These are phyloP conservation scores for Mycteria americana DNA, from an alignment of 2,797 vertebrate genomes.

Conservation along the genomic window DNA sequence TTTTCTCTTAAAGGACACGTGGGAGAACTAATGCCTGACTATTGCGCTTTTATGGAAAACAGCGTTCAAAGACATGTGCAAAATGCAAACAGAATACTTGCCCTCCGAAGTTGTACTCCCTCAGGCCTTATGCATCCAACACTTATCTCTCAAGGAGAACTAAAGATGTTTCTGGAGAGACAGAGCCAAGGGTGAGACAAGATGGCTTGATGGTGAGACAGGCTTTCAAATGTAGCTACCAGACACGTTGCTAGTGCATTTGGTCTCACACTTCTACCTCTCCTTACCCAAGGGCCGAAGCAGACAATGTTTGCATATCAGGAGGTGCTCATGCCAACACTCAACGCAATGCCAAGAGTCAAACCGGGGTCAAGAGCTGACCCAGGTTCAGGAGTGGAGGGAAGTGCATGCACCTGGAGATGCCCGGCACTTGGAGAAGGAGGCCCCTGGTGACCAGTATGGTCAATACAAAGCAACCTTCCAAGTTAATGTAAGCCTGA, in stretches of 20 bases:
- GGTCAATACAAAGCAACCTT: background rate
- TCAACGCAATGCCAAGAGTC: background rate
- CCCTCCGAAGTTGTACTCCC: background rate
- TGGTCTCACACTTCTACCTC: background rate
- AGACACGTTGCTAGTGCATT: background rate
- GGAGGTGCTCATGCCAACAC: background rate
- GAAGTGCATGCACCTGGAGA: background rate
- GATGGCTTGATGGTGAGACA: no score
- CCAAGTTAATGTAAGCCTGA: background rate
- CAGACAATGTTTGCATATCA: background rate
- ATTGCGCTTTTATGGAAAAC: background rate
- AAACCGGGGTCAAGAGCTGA: background rate
- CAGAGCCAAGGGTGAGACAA: background rate
- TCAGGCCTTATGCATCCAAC: background rate
- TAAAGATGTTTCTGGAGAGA: background rate
- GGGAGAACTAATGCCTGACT: background rate
- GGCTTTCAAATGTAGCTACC: background rate
- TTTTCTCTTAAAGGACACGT: background rate
- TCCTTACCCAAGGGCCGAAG: background rate
- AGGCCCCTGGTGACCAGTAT: background rate
- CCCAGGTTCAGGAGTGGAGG: background rate
- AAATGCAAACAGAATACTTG: background rate
- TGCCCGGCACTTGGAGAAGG: no score
- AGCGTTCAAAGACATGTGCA: background rate
- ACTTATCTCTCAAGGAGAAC: background rate